Percentiles rank a stretch among this genome's conserved stretches.
Conservation (phyloP, 2,113 vertebrate species). For the Antidorcas marsupialis region DNA sequence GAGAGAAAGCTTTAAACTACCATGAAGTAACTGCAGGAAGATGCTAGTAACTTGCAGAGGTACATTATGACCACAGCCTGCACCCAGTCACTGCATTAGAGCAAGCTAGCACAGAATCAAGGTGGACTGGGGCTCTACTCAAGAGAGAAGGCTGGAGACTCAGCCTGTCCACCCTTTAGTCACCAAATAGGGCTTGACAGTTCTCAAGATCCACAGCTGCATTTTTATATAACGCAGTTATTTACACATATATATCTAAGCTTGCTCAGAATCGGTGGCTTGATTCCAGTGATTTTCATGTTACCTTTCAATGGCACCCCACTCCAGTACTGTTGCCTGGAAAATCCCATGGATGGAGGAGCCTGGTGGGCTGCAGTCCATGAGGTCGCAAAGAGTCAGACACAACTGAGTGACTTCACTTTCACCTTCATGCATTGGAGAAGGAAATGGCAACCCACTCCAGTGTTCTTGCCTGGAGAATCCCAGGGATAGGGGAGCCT, state of each 20-base stretch:
- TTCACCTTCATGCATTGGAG: too few relatives aligned
- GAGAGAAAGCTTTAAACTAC: neutral
- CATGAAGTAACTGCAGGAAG: neutral
- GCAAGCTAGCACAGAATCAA: neutral
- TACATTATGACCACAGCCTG: neutral
- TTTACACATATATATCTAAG: neutral
- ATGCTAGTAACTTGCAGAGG: neutral
- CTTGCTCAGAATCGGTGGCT: neutral
- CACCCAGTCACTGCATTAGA: accelerated
- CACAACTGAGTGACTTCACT: too few relatives aligned
- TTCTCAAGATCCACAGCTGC: neutral
- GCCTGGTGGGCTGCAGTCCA: too few relatives aligned
- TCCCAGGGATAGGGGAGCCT: too few relatives aligned
- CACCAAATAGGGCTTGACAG: neutral
- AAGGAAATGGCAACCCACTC: too few relatives aligned
- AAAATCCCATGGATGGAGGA: too few relatives aligned
- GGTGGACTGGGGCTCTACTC: too few relatives aligned
- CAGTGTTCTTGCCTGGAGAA: too few relatives aligned
- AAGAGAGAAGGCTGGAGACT: neutral
- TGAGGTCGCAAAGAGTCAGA: too few relatives aligned
- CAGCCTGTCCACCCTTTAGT: neutral
- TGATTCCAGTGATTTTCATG: neutral
- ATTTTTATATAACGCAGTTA: too few relatives aligned
- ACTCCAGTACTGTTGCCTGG: too few relatives aligned
- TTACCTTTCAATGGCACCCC: neutral